Evolutionary conservation across 1,140 invertebrate genomes (phyloP).

Genomic region (Himalopsyche phryganea): DNA sequence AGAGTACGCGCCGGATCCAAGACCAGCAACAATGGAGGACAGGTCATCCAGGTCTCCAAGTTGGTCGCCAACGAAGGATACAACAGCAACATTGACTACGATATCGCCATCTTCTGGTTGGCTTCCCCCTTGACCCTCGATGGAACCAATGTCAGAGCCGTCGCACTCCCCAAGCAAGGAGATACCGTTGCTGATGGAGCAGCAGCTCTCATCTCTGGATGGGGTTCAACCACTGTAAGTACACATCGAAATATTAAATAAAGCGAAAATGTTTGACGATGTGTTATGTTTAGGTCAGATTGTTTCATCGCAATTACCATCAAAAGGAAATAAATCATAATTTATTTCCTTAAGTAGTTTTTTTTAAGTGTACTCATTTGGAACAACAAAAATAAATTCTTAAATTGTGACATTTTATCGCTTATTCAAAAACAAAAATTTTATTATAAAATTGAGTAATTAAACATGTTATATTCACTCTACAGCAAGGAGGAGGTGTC

Average conservation of each 20-base stretch:
- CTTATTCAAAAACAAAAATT: no score
- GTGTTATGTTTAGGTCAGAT: no score
- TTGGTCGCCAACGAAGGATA: slow-evolving; percentile 13
- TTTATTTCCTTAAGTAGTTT: no score
- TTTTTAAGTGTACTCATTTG: no score
- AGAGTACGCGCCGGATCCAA: slow-evolving; percentile 26
- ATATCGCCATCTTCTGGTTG: slow-evolving; percentile 18
- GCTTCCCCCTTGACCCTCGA: slow-evolving; percentile 10
- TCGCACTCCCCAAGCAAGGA: slow-evolving; percentile 23
- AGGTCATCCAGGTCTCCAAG: slow-evolving; percentile 10
- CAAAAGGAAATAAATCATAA: no score
- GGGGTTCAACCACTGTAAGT: slow-evolving; percentile 38
- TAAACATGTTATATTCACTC: neutral
- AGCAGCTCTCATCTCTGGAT: slow-evolving; percentile 42
- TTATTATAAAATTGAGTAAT: no score
- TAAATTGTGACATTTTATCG: no score
- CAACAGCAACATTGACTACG: slow-evolving; percentile 18
- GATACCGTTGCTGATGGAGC: slow-evolving; percentile 34
- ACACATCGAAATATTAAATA: no score
- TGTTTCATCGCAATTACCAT: no score
- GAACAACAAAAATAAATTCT: no score
- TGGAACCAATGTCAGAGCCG: neutral
- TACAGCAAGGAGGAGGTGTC: slow-evolving; percentile 14
- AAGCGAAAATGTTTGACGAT: no score
- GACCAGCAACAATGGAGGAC: slow-evolving; percentile 19